phyloP scores from a whole-genome alignment of 2,113 vertebrate genomes.

The Equus quagga region DNA sequence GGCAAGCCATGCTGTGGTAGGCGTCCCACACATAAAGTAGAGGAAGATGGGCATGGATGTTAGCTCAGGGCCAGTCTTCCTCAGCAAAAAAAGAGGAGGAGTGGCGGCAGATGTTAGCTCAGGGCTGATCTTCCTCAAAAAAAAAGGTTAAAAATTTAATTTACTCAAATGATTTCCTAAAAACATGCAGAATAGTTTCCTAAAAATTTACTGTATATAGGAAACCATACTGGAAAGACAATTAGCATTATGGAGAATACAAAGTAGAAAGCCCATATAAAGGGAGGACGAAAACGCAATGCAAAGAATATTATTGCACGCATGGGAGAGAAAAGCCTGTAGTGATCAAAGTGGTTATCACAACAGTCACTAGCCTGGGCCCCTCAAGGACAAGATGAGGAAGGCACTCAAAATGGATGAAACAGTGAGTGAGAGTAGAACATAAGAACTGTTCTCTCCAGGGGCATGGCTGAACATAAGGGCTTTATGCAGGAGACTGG shows the following conservation, averaged over 20 bases:
- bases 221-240: not conserved
- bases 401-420: not conserved
- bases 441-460: not conserved
- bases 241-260: not conserved
- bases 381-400: not conserved
- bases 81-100: too few species aligned
- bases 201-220: not conserved
- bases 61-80: too few species aligned
- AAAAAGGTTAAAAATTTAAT: slow-evolving; percentile 20
- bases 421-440: not conserved
- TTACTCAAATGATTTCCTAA: slow-evolving; percentile 24
- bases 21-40: too few species aligned
- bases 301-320: not conserved
- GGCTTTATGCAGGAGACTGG: not conserved
- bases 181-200: not conserved
- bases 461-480: not conserved
- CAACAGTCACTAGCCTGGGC: not conserved
- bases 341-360: not conserved
- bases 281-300: not conserved
- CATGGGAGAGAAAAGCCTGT: not conserved
- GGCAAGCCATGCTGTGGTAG: too few species aligned
- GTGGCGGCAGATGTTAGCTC: too few species aligned
- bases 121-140: too few species aligned
- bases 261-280: not conserved
- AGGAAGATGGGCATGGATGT: too few species aligned